These are phyloP conservation scores for Sipha flava DNA, from an alignment of 1,140 invertebrate species.

Conservation along the genomic window DNA sequence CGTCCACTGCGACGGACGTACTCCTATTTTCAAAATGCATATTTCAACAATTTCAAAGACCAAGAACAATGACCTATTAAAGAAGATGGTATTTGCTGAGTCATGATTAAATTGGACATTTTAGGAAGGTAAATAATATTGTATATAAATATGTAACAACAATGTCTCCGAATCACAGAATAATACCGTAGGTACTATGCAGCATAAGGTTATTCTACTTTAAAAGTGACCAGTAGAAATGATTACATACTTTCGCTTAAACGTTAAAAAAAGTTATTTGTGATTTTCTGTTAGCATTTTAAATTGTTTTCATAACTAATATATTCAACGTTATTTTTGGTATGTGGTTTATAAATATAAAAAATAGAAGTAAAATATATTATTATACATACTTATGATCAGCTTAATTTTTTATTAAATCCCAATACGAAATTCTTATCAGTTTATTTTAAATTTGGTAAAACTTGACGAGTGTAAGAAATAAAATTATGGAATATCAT, in stretches of 20 bases:
- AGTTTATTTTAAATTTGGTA: no score
- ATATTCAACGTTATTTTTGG: not conserved
- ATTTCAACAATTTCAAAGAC: not conserved
- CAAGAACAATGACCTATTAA: constrained; percentile 27
- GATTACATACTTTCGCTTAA: not conserved
- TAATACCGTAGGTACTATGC: not conserved
- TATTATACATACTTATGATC: no score
- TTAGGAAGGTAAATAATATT: not conserved
- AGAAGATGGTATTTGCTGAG: not conserved
- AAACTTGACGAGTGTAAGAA: no score
- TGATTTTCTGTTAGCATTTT: not conserved
- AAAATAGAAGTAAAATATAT: no score
- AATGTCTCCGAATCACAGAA: not conserved
- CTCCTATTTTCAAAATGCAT: not conserved
- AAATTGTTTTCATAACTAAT: not conserved
- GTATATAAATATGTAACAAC: not conserved
- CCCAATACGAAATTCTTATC: no score
- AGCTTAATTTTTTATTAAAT: no score
- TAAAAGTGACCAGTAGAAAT: not conserved
- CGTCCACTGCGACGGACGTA: not conserved
- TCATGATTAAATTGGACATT: constrained; percentile 20
- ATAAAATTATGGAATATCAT: no score
- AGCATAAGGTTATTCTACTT: not conserved
- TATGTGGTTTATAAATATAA: no score
- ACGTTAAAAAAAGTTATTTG: not conserved